Evolutionary conservation across 2,113 vertebrate species (phyloP).

Genomic region (Ciconia boyciana): DNA sequence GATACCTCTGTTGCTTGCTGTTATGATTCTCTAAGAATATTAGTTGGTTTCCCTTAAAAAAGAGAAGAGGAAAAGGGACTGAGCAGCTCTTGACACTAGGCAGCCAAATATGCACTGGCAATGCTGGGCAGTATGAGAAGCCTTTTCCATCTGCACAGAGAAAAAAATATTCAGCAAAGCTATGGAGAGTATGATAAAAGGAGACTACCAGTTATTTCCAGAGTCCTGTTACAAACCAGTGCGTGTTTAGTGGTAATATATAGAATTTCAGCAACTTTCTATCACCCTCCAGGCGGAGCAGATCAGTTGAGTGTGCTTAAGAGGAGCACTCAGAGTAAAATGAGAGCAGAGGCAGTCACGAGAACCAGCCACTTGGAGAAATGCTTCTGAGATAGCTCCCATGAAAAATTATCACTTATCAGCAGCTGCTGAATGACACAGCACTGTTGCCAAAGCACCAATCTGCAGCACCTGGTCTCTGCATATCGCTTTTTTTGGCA

Average conservation of each 20-base stretch:
- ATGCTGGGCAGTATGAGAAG: background rate
- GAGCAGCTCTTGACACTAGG: background rate
- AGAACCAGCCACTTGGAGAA: constrained; percentile 3
- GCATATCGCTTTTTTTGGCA: background rate
- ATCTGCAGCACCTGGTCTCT: constrained; percentile 1
- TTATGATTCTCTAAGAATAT: background rate
- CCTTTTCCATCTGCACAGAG: background rate
- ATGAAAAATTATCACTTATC: background rate
- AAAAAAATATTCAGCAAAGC: background rate
- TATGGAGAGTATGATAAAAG: background rate
- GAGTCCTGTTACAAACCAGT: background rate
- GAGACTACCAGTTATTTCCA: background rate
- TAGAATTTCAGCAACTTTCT: background rate
- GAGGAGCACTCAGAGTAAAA: background rate
- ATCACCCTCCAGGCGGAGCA: background rate
- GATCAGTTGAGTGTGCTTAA: background rate
- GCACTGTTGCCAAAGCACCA: background rate
- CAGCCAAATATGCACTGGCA: background rate
- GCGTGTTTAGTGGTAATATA: background rate
- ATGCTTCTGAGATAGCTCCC: background rate
- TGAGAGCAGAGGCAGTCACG: background rate
- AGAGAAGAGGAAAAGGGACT: background rate
- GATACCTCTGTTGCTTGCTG: background rate
- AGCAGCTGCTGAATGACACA: background rate
- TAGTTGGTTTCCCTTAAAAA: background rate